phyloP scores from a whole-genome alignment of 2,888 invertebrate species.

The Nemoura dubitans region DNA sequence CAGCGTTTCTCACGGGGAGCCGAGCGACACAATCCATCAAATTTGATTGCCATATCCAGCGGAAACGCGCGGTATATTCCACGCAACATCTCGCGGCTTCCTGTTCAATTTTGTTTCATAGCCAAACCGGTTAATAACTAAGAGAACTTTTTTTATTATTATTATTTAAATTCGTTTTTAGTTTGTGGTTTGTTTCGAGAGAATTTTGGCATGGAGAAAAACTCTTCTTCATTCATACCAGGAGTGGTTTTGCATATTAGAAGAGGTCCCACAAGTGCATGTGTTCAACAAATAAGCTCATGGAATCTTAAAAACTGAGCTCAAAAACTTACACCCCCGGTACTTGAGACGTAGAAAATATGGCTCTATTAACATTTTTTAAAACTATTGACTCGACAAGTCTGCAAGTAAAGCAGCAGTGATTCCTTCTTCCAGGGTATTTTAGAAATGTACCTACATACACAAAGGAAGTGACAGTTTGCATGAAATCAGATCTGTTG shows the following conservation, averaged over 20 bases:
- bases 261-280: no score
- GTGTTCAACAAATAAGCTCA: no score
- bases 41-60: slow-evolving; percentile 7
- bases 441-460: background rate
- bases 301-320: no score
- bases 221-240: no score
- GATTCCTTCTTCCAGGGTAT: no score
- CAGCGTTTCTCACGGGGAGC: background rate
- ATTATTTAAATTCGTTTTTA: background rate
- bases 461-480: background rate
- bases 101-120: background rate
- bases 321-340: no score
- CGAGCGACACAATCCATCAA: background rate
- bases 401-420: no score
- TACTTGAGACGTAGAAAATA: no score
- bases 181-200: background rate
- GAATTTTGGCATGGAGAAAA: background rate
- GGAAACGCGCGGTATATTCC: background rate
- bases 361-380: no score
- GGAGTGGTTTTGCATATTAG: no score
- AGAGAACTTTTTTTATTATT: background rate
- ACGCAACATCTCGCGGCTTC: background rate
- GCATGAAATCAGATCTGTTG: background rate
- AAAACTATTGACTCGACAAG: no score
- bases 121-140: background rate